Percentiles rank a stretch among this genome's conserved stretches.
These are phyloP conservation scores for Apamea crenata DNA, from an alignment of 2,888 invertebrate species.

Conservation along the genomic window DNA sequence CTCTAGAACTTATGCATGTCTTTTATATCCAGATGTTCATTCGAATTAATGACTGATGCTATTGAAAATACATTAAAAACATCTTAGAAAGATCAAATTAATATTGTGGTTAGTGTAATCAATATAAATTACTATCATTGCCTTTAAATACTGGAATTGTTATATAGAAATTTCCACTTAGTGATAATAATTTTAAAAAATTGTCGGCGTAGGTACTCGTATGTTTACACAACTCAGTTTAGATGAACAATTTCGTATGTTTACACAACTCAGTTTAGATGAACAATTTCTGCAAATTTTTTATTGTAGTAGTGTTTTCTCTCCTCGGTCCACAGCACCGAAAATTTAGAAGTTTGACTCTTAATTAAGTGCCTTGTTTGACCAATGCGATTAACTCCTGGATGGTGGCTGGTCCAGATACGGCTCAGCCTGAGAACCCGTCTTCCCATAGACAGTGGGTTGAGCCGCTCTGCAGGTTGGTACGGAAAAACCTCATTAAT, in stretches of 20 bases:
- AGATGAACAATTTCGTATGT: no score
- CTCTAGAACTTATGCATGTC: background rate
- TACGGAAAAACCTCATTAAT: no score
- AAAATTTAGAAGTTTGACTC: no score
- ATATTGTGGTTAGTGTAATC: constrained; percentile 39
- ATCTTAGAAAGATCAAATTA: constrained; percentile 40
- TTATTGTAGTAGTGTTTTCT: no score
- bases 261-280: background rate
- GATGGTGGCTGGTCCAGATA: no score
- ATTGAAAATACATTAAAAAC: constrained; percentile 69
- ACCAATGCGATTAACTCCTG: no score
- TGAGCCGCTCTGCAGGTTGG: no score
- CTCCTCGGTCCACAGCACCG: no score
- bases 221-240: background rate
- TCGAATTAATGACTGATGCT: constrained; percentile 54
- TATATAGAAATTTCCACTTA: constrained; percentile 47
- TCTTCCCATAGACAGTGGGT: no score
- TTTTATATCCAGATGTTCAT: constrained; percentile 47
- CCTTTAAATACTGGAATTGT: constrained; percentile 15
- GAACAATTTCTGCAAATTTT: no score
- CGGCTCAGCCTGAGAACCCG: no score
- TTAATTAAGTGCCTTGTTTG: no score
- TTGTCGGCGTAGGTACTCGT: background rate
- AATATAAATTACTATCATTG: constrained; percentile 3
- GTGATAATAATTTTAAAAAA: background rate